Conservation (phyloP, 2,113 vertebrate species). For the Oryzias javanicus region DNA sequence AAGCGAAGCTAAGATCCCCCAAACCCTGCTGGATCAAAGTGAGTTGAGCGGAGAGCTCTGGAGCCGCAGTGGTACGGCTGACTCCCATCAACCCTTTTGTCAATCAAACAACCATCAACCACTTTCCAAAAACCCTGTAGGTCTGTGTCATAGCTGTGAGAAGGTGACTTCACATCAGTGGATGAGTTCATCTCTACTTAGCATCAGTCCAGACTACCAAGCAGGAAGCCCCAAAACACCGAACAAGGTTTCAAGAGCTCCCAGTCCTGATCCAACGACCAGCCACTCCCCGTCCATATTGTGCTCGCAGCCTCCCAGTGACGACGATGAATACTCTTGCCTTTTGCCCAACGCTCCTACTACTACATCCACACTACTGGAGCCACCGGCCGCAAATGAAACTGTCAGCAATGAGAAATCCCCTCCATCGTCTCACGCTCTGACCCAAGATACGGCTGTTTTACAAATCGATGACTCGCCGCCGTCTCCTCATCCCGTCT, state of each 20-base stretch:
- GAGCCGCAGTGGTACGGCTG: constrained; percentile 51
- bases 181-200: constrained; percentile 48
- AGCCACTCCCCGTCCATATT: constrained; percentile 73
- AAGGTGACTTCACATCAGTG: constrained; percentile 29
- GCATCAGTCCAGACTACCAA: constrained; percentile 33
- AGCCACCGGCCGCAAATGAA: constrained; percentile 27
- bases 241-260: constrained; percentile 38
- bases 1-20: constrained; percentile 37
- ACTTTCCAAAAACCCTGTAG: constrained; percentile 36
- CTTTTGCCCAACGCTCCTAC: constrained; percentile 54
- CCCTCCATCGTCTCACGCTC: constrained; percentile 9
- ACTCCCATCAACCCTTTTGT: constrained; percentile 50
- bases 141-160: constrained; percentile 32
- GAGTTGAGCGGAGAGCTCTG: constrained; percentile 24
- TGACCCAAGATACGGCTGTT: constrained; percentile 44
- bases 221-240: constrained; percentile 29
- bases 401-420: constrained; percentile 29
- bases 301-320: constrained; percentile 61
- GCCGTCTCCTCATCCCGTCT: constrained; percentile 18
- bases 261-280: constrained; percentile 43
- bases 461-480: constrained; percentile 48
- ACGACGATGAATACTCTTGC: constrained; percentile 48
- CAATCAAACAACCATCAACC: constrained; percentile 22
- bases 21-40: constrained; percentile 21
- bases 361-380: constrained; percentile 54